Evolutionary conservation across 2,888 invertebrate genomes (phyloP).

Genomic region (Rotaria macrura): DNA sequence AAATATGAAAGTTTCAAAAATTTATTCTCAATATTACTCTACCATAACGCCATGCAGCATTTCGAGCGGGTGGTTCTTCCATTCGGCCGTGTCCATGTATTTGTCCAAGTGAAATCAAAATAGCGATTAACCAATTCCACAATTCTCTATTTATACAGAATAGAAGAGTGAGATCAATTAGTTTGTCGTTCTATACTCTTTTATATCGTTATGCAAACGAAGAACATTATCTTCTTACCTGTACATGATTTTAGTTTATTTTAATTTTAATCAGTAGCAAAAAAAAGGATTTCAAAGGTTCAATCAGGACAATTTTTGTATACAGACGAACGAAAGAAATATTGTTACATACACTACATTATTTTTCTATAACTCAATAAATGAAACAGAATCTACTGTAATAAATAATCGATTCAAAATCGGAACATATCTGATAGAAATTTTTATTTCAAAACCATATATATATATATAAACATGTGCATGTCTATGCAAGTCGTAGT

Average conservation of each 20-base stretch:
- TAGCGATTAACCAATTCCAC: not conserved
- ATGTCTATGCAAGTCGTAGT: no score
- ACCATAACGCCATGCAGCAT: conserved; percentile 31
- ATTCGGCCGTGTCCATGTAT: conserved; percentile 28
- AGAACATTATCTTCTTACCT: not conserved
- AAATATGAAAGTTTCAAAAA: no score
- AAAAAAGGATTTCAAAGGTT: no score
- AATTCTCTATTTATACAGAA: not conserved
- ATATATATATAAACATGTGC: no score
- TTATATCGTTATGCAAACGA: no score
- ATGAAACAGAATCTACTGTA: not conserved
- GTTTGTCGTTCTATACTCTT: no score
- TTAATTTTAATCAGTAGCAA: not conserved
- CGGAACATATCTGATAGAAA: no score
- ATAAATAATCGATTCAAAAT: no score
- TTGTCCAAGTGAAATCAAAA: not conserved
- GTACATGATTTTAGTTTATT: not conserved
- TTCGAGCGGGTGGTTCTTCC: conserved; percentile 29
- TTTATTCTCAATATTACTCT: not conserved
- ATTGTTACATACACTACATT: not conserved
- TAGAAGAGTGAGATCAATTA: no score
- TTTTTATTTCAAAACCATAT: no score
- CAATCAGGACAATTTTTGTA: not conserved
- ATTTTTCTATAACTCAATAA: not conserved
- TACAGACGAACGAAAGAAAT: not conserved